A percentile compares a stretch with the other conserved stretches of the same genome.
These are phyloP conservation scores for Uropetala carovei DNA, from an alignment of 2,888 invertebrate species.

Conservation along the genomic window DNA sequence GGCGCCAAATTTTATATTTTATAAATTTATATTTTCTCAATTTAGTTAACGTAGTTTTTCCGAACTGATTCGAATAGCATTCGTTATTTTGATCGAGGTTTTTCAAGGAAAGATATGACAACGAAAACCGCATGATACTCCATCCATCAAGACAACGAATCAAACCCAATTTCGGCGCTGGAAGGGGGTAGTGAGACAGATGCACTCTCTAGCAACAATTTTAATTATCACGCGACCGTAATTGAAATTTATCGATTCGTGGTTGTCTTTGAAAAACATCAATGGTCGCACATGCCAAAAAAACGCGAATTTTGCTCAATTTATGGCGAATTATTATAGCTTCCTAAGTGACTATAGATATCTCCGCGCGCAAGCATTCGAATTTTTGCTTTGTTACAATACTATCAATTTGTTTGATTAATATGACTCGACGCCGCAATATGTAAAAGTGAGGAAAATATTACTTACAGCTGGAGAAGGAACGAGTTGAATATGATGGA, in stretches of 20 bases:
- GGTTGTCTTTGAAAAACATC: not conserved
- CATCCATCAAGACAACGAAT: not conserved
- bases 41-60: not conserved
- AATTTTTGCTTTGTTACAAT: not conserved
- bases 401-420: constrained; percentile 7
- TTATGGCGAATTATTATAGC: not conserved
- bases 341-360: not conserved
- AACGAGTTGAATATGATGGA: too few species aligned
- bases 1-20: not conserved
- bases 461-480: not conserved
- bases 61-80: not conserved
- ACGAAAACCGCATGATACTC: constrained; percentile 13
- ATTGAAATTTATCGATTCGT: constrained; percentile 7
- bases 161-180: not conserved
- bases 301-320: not conserved
- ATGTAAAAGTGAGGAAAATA: constrained; percentile 4
- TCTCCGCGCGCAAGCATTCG: not conserved
- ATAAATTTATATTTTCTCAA: not conserved
- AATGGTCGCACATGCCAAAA: not conserved
- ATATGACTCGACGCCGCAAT: not conserved
- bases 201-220: constrained; percentile 12
- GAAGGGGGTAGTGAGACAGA: not conserved
- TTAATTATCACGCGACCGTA: not conserved
- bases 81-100: not conserved
- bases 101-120: constrained; percentile 11